Conservation (phyloP, 1,140 invertebrate genomes). For the Drosophila quadrilineata region DNA sequence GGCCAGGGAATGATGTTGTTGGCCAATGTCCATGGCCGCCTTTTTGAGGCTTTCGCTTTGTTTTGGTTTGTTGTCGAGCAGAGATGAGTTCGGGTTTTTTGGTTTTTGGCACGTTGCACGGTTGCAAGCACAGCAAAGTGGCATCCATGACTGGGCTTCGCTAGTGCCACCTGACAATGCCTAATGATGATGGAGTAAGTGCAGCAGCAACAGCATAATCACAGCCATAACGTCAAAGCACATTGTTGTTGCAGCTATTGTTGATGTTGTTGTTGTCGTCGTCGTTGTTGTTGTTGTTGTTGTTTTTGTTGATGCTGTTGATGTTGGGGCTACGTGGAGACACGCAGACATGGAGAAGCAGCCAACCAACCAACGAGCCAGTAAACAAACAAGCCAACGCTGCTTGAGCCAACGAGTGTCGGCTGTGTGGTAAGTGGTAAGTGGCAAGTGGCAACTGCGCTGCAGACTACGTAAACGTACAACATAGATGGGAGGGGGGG, state of each 20-base stretch:
- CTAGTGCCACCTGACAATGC: constrained; percentile 54
- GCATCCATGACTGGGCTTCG: no score
- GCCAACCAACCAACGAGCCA: constrained; percentile 37
- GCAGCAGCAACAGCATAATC: constrained; percentile 42
- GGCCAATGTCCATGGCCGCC: constrained; percentile 19
- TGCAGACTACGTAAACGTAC: no score
- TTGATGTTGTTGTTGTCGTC: constrained; percentile 6
- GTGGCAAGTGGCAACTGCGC: no score
- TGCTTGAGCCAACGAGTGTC: constrained; percentile 60
- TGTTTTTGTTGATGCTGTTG: constrained; percentile 32
- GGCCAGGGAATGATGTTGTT: constrained; percentile 3
- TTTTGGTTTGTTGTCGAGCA: constrained; percentile 29
- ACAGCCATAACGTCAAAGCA: constrained; percentile 46
- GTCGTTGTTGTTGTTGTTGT: constrained; percentile 22
- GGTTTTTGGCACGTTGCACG: constrained; percentile 39
- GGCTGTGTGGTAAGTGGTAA: constrained; percentile 22
- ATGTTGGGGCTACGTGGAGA: constrained; percentile 49
- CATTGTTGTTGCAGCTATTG: constrained; percentile 6
- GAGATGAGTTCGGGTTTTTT: background rate
- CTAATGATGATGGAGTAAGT: constrained; percentile 67
- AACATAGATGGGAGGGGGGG: no score
- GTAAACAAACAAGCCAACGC: constrained; percentile 63
- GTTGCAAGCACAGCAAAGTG: constrained; percentile 38
- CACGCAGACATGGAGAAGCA: constrained; percentile 49
- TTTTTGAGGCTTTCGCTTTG: constrained; percentile 16